phyloP scores from a whole-genome alignment of 2,888 invertebrate species.

The Lithosia quadra region DNA sequence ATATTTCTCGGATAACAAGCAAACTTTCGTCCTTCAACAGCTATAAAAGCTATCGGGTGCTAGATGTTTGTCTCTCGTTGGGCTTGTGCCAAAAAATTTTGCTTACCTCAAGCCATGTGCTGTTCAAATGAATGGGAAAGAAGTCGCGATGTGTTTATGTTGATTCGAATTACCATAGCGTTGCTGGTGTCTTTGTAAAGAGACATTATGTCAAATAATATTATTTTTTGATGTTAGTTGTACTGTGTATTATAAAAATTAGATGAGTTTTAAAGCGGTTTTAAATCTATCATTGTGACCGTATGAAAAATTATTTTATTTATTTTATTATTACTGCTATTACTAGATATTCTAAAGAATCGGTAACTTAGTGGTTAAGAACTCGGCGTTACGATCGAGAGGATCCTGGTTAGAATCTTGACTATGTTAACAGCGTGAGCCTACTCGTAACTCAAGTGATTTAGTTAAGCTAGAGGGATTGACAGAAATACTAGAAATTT shows the following conservation, averaged over 20 bases:
- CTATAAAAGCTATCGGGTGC: conserved; percentile 60
- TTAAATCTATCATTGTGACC: background rate
- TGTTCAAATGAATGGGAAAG: conserved; percentile 46
- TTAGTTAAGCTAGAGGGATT: no score
- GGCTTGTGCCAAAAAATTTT: conserved; percentile 56
- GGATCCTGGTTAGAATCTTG: background rate
- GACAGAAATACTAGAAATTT: background rate
- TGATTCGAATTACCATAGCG: conserved; percentile 40
- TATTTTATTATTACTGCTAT: background rate
- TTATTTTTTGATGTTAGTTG: background rate
- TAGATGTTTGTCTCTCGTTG: conserved; percentile 61
- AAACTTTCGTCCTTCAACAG: conserved; percentile 73
- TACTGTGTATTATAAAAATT: background rate
- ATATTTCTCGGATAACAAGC: conserved; percentile 83
- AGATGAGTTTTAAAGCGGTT: background rate
- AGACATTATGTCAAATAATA: background rate
- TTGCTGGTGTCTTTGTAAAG: conserved; percentile 37
- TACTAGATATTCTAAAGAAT: background rate
- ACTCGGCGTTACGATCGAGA: no score
- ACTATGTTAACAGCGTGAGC: background rate
- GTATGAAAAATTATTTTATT: background rate
- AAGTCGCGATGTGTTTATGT: conserved; percentile 42
- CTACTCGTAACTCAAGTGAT: no score
- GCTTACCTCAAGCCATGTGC: conserved; percentile 44
- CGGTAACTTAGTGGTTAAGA: background rate